Base-by-base conservation (phyloP, 2,113 vertebrate species). In the Apteryx mantelli region DNA sequence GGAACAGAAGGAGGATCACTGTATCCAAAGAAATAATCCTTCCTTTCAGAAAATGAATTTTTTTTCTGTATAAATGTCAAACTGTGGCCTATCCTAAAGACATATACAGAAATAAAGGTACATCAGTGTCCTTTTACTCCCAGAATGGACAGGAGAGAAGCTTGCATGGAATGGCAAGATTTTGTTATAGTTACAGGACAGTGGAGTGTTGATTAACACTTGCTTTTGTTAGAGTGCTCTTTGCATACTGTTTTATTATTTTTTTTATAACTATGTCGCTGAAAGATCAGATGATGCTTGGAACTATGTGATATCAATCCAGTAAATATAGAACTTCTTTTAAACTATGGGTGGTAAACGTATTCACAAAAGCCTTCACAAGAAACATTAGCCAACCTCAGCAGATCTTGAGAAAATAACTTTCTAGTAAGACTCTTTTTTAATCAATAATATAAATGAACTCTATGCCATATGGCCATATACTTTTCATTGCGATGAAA, bases 11-110 rank as follows among this genome's bases (percentile, higher is more conserved):
- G 13, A 91, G 64, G 60, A 92, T 88, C 80, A 48, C 34, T 83
- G 55, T 53, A 79, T 75, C 69, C 69, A 81, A 91, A 93, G 92
- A 81, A 40, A 83, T 75, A 86, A 81, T 91, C 46, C 73, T 86
- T 4, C 34, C 64, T 95, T 86, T 91, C 65, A 71, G 76, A 68
- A 93, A 92, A 92, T 68, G 79, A 80, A 89, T 92, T 81, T 82
- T 55, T 32, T 48, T 93, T 93, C 52, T 86, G 19, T 81, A 68
- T 73, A 56, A 20, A 91, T 81, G 82, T 18, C 88, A 77, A 90
- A 68, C 46, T 88, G 14, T 58, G 64, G 90, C 40, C 70, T 83
- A 38, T 70, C 55, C 68, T 68, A 38, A 13, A 73, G 91, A 56
- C 17, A 7, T 3, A 36, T 34, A 38, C 89, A 82, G 79, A 58